Percentiles rank a stretch among this genome's conserved stretches.
phyloP scores from a whole-genome alignment of 2,113 vertebrate genomes.

The Tenrec ecaudatus region DNA sequence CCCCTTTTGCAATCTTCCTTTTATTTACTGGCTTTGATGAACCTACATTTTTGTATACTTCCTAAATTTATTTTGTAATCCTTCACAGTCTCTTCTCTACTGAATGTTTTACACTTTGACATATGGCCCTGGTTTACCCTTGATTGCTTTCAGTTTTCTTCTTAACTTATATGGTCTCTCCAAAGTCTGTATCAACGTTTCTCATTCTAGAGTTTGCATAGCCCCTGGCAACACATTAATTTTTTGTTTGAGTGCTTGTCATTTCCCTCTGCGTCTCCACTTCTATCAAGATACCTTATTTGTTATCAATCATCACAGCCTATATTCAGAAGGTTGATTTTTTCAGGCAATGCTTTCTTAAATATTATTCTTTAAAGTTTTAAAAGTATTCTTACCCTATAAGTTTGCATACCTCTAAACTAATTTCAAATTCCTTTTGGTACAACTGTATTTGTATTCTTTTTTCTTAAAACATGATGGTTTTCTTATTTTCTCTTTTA shows the following conservation, averaged over 20 bases:
- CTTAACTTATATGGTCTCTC: slow-evolving; percentile 60
- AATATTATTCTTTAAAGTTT: neutral
- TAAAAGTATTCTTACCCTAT: neutral
- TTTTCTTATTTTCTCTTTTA: no score
- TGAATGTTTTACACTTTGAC: slow-evolving; percentile 61
- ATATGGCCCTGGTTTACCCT: slow-evolving; percentile 51
- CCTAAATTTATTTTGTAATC: slow-evolving; percentile 69
- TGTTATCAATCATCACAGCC: slow-evolving; percentile 27
- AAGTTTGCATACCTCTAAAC: slow-evolving; percentile 15
- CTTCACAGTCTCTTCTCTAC: slow-evolving; percentile 59
- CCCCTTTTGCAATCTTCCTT: slow-evolving; percentile 67
- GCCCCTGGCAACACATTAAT: slow-evolving; percentile 66
- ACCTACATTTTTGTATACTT: slow-evolving; percentile 56
- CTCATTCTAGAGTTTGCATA: slow-evolving; percentile 51
- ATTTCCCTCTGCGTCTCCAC: slow-evolving; percentile 63
- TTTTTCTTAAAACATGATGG: no score
- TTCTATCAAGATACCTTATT: slow-evolving; percentile 43
- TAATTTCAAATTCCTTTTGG: slow-evolving; percentile 3
- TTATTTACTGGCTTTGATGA: slow-evolving; percentile 73
- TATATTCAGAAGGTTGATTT: slow-evolving; percentile 6
- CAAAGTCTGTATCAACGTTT: slow-evolving; percentile 59
- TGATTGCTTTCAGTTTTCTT: slow-evolving; percentile 65
- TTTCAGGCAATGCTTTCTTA: neutral
- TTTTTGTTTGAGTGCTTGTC: slow-evolving; percentile 65
- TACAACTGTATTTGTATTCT: neutral